Evolutionary conservation across 1,140 invertebrate genomes (phyloP).

Genomic region (Calephelis virginiensis): DNA sequence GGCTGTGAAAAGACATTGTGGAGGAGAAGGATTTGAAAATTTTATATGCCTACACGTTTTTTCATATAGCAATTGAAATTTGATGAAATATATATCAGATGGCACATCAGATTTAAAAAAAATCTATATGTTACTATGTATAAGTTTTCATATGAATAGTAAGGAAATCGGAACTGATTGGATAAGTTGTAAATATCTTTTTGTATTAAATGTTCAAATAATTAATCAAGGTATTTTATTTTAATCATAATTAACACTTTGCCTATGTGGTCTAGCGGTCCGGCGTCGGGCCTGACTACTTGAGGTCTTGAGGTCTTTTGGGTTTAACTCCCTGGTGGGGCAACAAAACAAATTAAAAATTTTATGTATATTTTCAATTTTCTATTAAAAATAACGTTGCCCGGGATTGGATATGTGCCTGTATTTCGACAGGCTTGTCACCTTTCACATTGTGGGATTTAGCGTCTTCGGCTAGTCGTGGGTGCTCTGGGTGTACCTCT

Average conservation of each 20-base stretch:
- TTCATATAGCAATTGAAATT: conserved; percentile 11
- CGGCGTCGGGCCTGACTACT: too few species aligned
- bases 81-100: not conserved
- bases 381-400: too few species aligned
- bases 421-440: too few species aligned
- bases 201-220: conserved; percentile 57
- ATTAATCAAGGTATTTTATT: conserved; percentile 29
- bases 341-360: too few species aligned
- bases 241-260: not conserved
- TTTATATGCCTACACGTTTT: conserved; percentile 18
- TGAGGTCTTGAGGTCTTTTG: too few species aligned
- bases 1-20: conserved; percentile 68
- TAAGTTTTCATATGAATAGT: conserved; percentile 17
- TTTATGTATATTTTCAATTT: too few species aligned
- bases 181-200: conserved; percentile 69
- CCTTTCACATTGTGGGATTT: too few species aligned
- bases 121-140: conserved; percentile 9
- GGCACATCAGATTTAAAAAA: not conserved
- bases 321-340: too few species aligned
- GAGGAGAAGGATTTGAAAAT: conserved; percentile 19
- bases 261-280: too few species aligned
- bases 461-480: too few species aligned
- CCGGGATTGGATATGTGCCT: too few species aligned
- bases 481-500: too few species aligned
- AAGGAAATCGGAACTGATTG: conserved; percentile 69